Base-by-base conservation (phyloP, 2,797 vertebrate genomes). In the Pitangus sulphuratus region DNA sequence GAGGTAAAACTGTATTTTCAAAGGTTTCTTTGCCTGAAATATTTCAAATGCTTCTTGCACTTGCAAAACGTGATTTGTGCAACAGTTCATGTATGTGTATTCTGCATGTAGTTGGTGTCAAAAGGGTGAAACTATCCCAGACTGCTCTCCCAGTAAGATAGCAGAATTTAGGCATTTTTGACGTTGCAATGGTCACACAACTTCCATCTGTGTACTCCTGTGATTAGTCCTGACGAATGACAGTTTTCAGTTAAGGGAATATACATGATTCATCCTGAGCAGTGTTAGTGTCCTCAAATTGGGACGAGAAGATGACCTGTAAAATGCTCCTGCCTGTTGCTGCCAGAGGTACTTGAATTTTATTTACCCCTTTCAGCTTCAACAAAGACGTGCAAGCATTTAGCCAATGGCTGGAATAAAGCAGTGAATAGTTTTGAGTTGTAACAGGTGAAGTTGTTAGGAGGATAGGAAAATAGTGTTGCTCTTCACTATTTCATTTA, bases 1-100 rank as follows among this genome's bases (percentile, higher is more conserved):
- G 60, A 91, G 82, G 66, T 96, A 95, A 94, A 95, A 90, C 60
- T 88, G 37, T 92, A 5, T 90, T 91, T 84, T 77, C 87, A 77
- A 90, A 94, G 31, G 60, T 93, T 84, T 42, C 56, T 92, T 70
- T 94, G 39, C 94, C 69, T 84, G 57, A 84, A 80, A 72, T 83
- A 64, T 35, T 89, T 89, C 44, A 91, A 66, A 87, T 89, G 82
- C 71, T 89, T 89, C 58, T 71, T 26, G 2, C 44, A 24, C 42
- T 88, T 65, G 75, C 35, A 64, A 90, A 89, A 77, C 19, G 13
- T 50, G 12, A 20, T 71, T 45, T 76, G 42, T 91, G 80, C 48
- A 80, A 65, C 7, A 6, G 39, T 89, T 96, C 31, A 33, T 35
- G 76, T 92, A 60, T 2, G 3, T 94, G 85, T 72, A 4, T 86